Percentiles rank a stretch among this genome's conserved stretches.
These are phyloP conservation scores for Protosalanx chinensis DNA, from an alignment of 2,797 vertebrate species.

Conservation along the genomic window DNA sequence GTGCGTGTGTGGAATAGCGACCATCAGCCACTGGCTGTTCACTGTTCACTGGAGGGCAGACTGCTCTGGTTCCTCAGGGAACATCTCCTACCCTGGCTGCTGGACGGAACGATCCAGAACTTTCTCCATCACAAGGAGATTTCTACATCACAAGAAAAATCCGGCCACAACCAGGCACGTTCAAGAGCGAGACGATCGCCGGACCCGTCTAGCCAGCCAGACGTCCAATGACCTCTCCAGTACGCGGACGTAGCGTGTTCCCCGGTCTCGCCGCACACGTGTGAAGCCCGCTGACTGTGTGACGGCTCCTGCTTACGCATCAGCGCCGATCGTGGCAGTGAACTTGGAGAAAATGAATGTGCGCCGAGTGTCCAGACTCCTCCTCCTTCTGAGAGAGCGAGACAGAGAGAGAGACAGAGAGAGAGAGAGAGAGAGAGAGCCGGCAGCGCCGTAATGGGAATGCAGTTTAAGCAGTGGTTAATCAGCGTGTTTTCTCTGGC, in stretches of 20 bases:
- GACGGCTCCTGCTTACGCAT: conserved; percentile 66
- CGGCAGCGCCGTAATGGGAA: conserved; percentile 61
- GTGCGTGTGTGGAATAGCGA: conserved; percentile 7
- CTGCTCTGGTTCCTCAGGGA: conserved; percentile 51
- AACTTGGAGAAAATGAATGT: conserved; percentile 61
- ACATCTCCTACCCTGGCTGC: conserved; percentile 45
- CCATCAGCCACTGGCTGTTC: conserved; percentile 41
- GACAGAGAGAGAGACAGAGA: too few relatives aligned
- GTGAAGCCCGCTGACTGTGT: conserved; percentile 20
- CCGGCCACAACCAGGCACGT: conserved; percentile 33
- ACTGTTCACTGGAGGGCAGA: conserved; percentile 23
- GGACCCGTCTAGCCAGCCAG: conserved; percentile 11
- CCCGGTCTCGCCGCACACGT: neutral
- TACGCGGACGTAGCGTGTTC: neutral
- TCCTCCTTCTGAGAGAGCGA: too few relatives aligned
- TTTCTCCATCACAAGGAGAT: conserved; percentile 5
- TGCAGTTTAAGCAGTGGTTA: conserved; percentile 68
- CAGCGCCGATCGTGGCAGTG: conserved; percentile 45
- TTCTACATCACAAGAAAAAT: conserved; percentile 49
- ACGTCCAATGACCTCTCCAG: neutral
- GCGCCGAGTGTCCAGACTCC: conserved; percentile 49
- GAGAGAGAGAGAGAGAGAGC: too few relatives aligned
- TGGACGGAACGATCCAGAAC: conserved; percentile 45
- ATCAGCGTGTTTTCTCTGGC: conserved; percentile 68
- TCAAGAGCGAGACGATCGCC: conserved; percentile 37